Conservation (phyloP, 1,140 invertebrate species). For the Microplitis demolitor region DNA sequence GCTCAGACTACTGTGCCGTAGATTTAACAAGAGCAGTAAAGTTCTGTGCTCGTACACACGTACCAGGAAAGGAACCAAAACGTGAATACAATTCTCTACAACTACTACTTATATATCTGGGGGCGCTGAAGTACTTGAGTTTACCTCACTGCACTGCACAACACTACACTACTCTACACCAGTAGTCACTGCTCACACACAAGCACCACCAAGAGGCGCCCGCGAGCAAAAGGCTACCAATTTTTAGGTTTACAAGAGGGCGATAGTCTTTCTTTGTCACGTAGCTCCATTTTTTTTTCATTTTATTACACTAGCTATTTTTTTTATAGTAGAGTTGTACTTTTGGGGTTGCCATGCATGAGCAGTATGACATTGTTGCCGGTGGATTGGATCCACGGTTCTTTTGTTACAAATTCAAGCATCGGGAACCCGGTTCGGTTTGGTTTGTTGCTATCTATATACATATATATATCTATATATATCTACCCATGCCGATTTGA, state of each 20-base stretch:
- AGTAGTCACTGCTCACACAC: slow-evolving; percentile 44
- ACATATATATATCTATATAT: not conserved
- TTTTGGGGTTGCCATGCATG: slow-evolving; percentile 1
- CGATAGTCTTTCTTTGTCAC: not conserved
- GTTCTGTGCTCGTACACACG: slow-evolving; percentile 27
- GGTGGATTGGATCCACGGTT: not conserved
- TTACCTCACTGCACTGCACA: slow-evolving; percentile 47
- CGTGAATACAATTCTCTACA: not conserved
- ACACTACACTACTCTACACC: too few relatives aligned
- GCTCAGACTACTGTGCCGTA: too few relatives aligned
- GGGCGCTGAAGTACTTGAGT: slow-evolving; percentile 46
- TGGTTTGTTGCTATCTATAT: too few relatives aligned
- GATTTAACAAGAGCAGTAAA: not conserved
- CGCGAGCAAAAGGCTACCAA: slow-evolving; percentile 47
- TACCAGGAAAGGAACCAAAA: not conserved
- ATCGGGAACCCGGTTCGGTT: not conserved
- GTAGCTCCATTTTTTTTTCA: too few relatives aligned
- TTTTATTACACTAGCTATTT: not conserved
- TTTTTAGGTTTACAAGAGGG: slow-evolving; percentile 34
- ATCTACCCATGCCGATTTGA: too few relatives aligned
- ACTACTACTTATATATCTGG: slow-evolving; percentile 1
- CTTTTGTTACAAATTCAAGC: not conserved
- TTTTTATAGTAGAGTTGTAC: not conserved
- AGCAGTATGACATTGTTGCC: slow-evolving; percentile 4
- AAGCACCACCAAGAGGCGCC: slow-evolving; percentile 50